phyloP scores from a whole-genome alignment of 2,888 invertebrate genomes.

The Hemaris fuciformis region DNA sequence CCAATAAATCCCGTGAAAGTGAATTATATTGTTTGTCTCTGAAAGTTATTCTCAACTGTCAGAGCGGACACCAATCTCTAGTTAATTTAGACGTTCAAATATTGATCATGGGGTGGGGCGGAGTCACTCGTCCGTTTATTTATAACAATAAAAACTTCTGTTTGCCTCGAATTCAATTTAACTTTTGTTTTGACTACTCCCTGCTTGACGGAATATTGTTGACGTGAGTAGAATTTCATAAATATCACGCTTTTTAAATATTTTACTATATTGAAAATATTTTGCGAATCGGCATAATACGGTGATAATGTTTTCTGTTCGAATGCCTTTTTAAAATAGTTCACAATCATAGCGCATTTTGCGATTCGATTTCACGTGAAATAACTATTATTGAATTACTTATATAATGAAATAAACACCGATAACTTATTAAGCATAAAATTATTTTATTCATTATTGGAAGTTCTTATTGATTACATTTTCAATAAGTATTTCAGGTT shows the following conservation, averaged over 20 bases:
- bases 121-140: slow-evolving; percentile 26
- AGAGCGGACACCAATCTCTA: slow-evolving; percentile 28
- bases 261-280: neutral
- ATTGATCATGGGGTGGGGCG: slow-evolving; percentile 28
- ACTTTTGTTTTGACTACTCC: slow-evolving; percentile 34
- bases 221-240: neutral
- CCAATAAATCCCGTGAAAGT: slow-evolving; percentile 41
- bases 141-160: slow-evolving; percentile 34
- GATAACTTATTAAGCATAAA: too few species aligned
- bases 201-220: slow-evolving; percentile 11
- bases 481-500: too few species aligned
- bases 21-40: slow-evolving; percentile 41
- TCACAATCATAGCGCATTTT: too few species aligned
- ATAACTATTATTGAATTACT: too few species aligned
- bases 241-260: neutral
- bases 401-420: too few species aligned
- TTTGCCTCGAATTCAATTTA: slow-evolving; percentile 33
- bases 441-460: too few species aligned
- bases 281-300: too few species aligned
- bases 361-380: too few species aligned
- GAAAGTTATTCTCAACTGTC: slow-evolving; percentile 43
- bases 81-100: slow-evolving; percentile 30
- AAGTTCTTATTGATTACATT: too few species aligned
- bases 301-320: too few species aligned
- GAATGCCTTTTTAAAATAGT: too few species aligned